These are phyloP conservation scores for Drosophila mayaguana DNA, from an alignment of 2,888 invertebrate genomes.

Conservation along the genomic window DNA sequence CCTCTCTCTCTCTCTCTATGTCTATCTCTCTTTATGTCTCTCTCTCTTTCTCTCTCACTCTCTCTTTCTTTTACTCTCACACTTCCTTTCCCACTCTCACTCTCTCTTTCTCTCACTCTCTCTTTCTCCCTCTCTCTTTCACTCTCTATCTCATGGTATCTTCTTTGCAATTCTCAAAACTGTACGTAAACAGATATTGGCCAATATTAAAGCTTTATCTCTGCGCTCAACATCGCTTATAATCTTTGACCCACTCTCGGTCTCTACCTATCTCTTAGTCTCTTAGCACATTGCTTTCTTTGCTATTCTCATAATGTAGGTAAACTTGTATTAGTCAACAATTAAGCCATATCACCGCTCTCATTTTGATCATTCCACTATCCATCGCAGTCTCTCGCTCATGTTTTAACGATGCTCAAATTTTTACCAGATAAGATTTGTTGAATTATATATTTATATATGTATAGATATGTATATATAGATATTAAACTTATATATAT, in stretches of 20 bases:
- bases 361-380: background rate
- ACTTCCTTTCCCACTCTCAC: too few relatives aligned
- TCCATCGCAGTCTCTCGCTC: background rate
- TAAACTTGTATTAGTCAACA: background rate
- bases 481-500: background rate
- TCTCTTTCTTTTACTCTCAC: too few relatives aligned
- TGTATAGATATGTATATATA: background rate
- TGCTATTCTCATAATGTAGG: background rate
- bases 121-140: background rate
- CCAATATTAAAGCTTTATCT: background rate
- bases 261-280: background rate
- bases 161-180: background rate
- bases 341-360: background rate
- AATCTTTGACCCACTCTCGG: background rate
- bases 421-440: background rate
- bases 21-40: too few relatives aligned
- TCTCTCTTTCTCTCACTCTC: too few relatives aligned
- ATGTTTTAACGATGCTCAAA: background rate
- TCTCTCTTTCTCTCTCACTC: too few relatives aligned
- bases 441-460: background rate
- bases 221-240: background rate
- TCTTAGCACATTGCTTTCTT: background rate
- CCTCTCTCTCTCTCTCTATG: too few relatives aligned
- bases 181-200: background rate
- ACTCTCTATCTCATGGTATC: background rate